Percentiles rank a stretch among this genome's conserved stretches.
Evolutionary conservation across 2,888 invertebrate species (phyloP).

Genomic region (Spisula subtruncata): DNA sequence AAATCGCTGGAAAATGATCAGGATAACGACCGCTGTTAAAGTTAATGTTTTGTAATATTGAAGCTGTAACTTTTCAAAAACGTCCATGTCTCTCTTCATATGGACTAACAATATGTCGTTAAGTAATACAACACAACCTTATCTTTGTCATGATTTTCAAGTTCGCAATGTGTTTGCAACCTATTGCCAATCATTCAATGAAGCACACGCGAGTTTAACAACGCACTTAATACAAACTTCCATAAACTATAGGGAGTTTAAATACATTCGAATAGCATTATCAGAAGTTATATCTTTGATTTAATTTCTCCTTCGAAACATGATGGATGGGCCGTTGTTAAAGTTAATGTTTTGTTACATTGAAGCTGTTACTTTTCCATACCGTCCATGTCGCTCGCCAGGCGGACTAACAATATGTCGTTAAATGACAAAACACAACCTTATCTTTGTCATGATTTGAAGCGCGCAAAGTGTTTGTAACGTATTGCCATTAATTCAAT

Average conservation of each 20-base stretch:
- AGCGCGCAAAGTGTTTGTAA: background rate
- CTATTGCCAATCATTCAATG: background rate
- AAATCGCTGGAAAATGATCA: no score
- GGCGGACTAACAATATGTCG: background rate
- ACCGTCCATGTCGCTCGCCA: background rate
- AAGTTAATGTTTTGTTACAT: background rate
- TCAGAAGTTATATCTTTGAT: slow-evolving; percentile 12
- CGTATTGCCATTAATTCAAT: background rate
- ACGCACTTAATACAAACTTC: no score
- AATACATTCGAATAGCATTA: background rate
- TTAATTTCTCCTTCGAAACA: no score
- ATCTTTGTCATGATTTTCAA: background rate
- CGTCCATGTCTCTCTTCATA: background rate
- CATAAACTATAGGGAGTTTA: no score
- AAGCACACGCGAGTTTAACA: background rate
- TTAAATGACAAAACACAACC: background rate
- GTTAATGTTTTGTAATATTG: background rate
- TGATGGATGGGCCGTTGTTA: background rate
- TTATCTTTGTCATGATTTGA: background rate
- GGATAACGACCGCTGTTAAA: background rate
- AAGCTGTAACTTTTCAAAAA: background rate
- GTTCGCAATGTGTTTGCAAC: background rate
- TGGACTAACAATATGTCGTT: background rate
- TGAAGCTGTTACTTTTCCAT: background rate
- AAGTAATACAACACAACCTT: background rate